A percentile compares a stretch with the other conserved stretches of the same genome.
Conservation (phyloP, 2,797 vertebrate species). For the Sylvia borin region DNA sequence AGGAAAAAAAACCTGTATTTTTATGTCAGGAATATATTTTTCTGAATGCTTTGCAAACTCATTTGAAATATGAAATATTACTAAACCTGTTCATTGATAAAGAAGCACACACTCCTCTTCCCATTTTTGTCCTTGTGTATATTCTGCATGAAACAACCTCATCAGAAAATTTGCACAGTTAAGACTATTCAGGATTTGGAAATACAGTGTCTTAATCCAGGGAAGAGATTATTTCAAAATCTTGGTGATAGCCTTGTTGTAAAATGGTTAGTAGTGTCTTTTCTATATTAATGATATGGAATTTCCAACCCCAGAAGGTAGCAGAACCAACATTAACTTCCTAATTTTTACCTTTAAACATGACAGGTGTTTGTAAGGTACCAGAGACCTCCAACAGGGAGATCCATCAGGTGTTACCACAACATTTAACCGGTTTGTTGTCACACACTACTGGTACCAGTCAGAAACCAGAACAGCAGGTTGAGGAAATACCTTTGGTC, state of each 20-base stretch:
- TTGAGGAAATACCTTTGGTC: neutral
- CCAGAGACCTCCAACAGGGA: neutral
- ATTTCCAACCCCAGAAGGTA: neutral
- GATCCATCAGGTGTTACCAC: neutral
- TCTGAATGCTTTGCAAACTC: neutral
- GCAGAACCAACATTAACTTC: neutral
- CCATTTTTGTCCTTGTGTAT: neutral
- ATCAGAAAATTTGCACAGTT: neutral
- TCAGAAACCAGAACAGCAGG: neutral
- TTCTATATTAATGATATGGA: rapidly evolving
- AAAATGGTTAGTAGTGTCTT: neutral
- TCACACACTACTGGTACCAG: neutral
- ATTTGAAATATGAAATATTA: neutral
- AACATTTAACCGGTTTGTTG: neutral
- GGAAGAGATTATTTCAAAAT: neutral
- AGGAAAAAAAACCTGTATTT: neutral
- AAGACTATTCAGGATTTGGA: neutral
- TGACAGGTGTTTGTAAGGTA: neutral
- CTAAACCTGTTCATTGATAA: neutral
- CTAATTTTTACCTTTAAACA: neutral
- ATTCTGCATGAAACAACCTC: neutral
- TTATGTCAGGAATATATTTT: neutral
- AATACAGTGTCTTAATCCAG: neutral
- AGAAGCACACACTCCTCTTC: neutral
- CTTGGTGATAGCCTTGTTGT: neutral